A percentile compares a stretch with the other conserved stretches of the same genome.
Conservation (phyloP, 2,888 invertebrate genomes). For the Lasioglossum morio region DNA sequence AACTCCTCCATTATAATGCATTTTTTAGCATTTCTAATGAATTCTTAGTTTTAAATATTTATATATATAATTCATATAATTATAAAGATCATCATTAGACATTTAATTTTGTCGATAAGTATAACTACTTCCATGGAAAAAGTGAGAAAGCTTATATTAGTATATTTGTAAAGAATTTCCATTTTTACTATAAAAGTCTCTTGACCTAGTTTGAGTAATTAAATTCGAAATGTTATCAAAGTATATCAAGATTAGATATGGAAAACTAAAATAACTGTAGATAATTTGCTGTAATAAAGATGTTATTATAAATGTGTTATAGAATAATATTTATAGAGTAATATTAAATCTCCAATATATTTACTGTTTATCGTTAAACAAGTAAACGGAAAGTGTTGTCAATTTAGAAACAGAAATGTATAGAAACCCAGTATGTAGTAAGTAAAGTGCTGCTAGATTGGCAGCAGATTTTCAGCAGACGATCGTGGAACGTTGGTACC, state of each 20-base stretch:
- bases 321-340: constrained; percentile 40
- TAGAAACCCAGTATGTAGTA: not conserved
- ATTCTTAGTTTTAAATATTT: constrained; percentile 8
- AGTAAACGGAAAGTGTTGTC: not conserved
- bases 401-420: constrained; percentile 13
- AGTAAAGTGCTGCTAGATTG: not conserved
- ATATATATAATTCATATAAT: not conserved
- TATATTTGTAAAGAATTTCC: constrained; percentile 32
- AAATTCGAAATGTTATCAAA: constrained; percentile 20
- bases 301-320: constrained; percentile 57
- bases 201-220: constrained; percentile 8
- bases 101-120: constrained; percentile 4
- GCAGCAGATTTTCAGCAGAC: not conserved
- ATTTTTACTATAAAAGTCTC: constrained; percentile 20
- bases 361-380: not conserved
- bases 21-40: not conserved
- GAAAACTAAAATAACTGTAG: constrained; percentile 56
- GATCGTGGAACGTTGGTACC: not conserved
- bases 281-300: constrained; percentile 69
- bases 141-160: constrained; percentile 53
- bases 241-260: constrained; percentile 52
- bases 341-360: constrained; percentile 42
- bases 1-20: not conserved
- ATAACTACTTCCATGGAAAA: constrained; percentile 15
- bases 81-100: not conserved